Conservation (phyloP, 2,888 invertebrate species). For the Sclerodermus sp. region DNA sequence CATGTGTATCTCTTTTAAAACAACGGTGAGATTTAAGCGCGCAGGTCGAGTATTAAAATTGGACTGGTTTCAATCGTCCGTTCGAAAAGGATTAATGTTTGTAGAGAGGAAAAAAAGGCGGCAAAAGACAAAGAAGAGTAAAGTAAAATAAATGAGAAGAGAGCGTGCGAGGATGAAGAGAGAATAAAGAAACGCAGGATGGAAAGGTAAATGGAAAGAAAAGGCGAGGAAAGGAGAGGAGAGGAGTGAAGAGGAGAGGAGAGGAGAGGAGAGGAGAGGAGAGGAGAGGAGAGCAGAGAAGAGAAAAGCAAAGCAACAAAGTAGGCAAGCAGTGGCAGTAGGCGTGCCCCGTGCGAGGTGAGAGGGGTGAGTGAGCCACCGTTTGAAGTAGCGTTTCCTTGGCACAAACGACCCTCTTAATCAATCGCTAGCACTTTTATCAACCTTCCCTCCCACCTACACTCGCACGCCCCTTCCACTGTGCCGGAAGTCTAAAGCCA, state of each 20-base stretch:
- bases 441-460: constrained; percentile 21
- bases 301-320: constrained; percentile 3
- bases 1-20: no score
- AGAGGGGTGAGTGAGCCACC: constrained; percentile 14
- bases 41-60: no score
- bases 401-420: constrained; percentile 52
- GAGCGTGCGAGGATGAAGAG: no score
- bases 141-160: no score
- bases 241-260: neutral
- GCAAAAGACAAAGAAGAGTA: no score
- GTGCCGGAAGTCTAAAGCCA: constrained; percentile 32
- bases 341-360: constrained; percentile 1
- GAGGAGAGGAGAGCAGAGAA: neutral
- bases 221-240: neutral
- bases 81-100: no score
- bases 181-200: no score
- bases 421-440: constrained; percentile 49
- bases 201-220: no score
- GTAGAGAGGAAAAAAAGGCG: no score
- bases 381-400: constrained; percentile 46
- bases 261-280: neutral
- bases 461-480: constrained; percentile 9
- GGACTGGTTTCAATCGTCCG: no score
- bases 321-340: constrained; percentile 1
- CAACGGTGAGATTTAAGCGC: no score